Evolutionary conservation across 53 echinoderm and acorn worm species (phyloP).

Genomic region (Stichopus horrens): DNA sequence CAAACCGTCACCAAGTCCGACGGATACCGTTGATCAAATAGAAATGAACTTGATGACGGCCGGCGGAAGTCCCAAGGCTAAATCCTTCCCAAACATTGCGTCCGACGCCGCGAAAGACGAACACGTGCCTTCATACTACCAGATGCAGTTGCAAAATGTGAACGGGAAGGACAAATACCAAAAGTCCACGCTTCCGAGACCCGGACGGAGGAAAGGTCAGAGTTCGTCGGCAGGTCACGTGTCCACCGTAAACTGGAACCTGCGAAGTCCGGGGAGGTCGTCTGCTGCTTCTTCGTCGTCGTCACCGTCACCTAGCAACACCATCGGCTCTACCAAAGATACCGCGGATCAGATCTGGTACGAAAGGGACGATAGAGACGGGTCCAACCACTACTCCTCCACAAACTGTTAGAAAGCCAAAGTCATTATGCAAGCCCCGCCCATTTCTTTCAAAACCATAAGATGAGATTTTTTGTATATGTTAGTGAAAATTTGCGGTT

Average conservation of each 20-base stretch:
- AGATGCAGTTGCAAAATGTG: slow-evolving; percentile 40
- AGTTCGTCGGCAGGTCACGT: slow-evolving; percentile 41
- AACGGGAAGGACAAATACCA: not conserved
- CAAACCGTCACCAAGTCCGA: not conserved
- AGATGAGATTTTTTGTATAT: slow-evolving; percentile 15
- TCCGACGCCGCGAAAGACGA: slow-evolving; percentile 6
- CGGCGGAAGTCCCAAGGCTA: slow-evolving; percentile 18
- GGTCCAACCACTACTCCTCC: slow-evolving; percentile 12
- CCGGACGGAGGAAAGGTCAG: slow-evolving; percentile 20
- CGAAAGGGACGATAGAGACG: slow-evolving; percentile 7
- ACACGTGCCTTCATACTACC: slow-evolving; percentile 43
- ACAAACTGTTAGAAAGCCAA: slow-evolving; percentile 46
- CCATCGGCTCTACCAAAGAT: slow-evolving; percentile 10
- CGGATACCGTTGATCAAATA: not conserved
- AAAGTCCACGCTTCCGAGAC: slow-evolving; percentile 29
- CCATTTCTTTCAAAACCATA: slow-evolving; percentile 40
- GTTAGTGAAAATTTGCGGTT: slow-evolving; percentile 4
- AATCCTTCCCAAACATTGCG: slow-evolving; percentile 29
- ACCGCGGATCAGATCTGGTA: slow-evolving; percentile 23
- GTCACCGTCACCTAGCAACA: not conserved
- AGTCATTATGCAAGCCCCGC: slow-evolving; percentile 47
- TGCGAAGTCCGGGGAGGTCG: slow-evolving; percentile 24
- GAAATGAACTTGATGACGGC: not conserved
- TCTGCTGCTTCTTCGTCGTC: not conserved
- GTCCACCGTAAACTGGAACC: slow-evolving; percentile 36